Evolutionary conservation across 2,797 vertebrate genomes (phyloP), one percentile per base, ranked within the genome.

Genomic region (Chanos chanos): DNA sequence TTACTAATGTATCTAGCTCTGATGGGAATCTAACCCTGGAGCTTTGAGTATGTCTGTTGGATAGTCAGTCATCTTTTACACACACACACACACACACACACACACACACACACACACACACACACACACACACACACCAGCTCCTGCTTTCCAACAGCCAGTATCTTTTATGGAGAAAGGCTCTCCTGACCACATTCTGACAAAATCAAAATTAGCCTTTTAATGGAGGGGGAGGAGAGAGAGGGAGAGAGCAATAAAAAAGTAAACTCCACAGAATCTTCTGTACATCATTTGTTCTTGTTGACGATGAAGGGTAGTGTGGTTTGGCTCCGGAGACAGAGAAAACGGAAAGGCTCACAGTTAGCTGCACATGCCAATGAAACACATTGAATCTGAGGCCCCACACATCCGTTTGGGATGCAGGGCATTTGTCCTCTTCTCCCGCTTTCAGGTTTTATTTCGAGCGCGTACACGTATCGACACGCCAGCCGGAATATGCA

Each of bases 381-480:
- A 44, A 24, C 2, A 47, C 9, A 48, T 16, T 48, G 9, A 19
- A 47, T 12, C 7, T 39, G 47, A 50, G 12, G 3, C 15, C 45
- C 6, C 51, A 77, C 56, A 68, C 66, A 51, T 66, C 67, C 70
- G 75, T 77, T 79, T 79, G 41, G 64, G 53, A 61, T 54, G 49
- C 25, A 53, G 24, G 47, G 25, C 25, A 21, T 45, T 51, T 59
- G 18, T 75, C 69, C 45, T 52, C 27, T 40, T 68, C 48, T 62
- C 47, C 68, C 45, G 31, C 59, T 37, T 52, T 73, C n/a, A n/a
- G n/a, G n/a, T n/a, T n/a, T n/a, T n/a, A n/a, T n/a, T n/a, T n/a
- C n/a, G n/a, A n/a, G n/a, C n/a, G n/a, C n/a, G n/a, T n/a, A n/a
- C n/a, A n/a, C n/a, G n/a, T n/a, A n/a, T n/a, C n/a, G n/a, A n/a